These are phyloP conservation scores for Trogon surrucura DNA, from an alignment of 2,113 vertebrate species.

Conservation along the genomic window DNA sequence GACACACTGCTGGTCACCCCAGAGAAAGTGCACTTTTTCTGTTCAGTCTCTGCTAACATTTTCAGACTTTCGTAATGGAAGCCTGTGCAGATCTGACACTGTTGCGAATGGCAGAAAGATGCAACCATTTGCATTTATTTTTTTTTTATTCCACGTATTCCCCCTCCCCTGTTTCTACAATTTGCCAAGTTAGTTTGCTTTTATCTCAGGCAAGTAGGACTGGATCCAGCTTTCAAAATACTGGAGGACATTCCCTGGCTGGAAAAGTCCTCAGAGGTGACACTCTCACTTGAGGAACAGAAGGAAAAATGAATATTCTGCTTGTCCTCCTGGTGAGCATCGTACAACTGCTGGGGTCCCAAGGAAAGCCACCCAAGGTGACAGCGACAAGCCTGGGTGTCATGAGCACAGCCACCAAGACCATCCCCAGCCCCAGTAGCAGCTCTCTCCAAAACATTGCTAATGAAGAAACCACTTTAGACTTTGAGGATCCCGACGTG, in stretches of 20 bases:
- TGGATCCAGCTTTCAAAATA: not conserved
- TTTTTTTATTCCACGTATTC: not conserved
- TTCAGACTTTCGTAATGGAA: not conserved
- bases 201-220: not conserved
- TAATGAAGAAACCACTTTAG: not conserved
- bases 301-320: not conserved
- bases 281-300: not conserved
- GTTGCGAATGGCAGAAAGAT: not conserved
- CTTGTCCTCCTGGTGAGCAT: not conserved
- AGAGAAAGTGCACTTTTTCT: not conserved
- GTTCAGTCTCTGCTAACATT: not conserved
- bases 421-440: not conserved
- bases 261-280: not conserved
- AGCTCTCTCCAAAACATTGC: not conserved
- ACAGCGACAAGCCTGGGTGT: not conserved
- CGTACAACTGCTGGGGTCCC: not conserved
- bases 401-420: not conserved
- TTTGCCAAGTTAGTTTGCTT: not conserved
- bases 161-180: not conserved
- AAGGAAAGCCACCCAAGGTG: not conserved
- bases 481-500: not conserved
- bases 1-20: not conserved
- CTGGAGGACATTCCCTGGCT: not conserved
- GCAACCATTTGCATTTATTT: not conserved
- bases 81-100: not conserved